Evolutionary conservation across 1,140 invertebrate species (phyloP).

Genomic region (Littorina saxatilis): DNA sequence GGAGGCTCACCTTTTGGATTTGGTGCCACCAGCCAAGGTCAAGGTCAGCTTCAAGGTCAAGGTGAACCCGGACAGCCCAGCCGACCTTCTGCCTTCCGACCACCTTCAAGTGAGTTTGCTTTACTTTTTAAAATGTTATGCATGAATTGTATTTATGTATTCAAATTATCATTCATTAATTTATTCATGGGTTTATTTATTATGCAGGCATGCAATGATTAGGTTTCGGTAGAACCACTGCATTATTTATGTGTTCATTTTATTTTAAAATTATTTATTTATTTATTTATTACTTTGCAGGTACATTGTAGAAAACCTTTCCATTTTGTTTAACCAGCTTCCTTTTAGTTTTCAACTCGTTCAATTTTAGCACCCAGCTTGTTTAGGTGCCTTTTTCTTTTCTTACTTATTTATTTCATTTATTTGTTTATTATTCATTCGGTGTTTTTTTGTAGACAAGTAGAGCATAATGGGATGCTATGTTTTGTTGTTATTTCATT

Average conservation of each 20-base stretch:
- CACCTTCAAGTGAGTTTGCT: constrained; percentile 12
- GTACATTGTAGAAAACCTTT: too few relatives aligned
- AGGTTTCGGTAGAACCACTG: not conserved
- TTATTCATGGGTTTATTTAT: not conserved
- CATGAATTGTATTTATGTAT: not conserved
- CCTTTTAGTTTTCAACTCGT: too few relatives aligned
- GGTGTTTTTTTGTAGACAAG: not conserved
- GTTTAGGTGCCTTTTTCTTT: too few relatives aligned
- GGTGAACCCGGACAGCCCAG: not conserved
- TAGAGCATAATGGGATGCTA: too few relatives aligned
- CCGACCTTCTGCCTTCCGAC: constrained; percentile 33
- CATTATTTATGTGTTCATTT: too few relatives aligned
- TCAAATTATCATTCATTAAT: too few relatives aligned
- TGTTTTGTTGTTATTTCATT: constrained; percentile 6
- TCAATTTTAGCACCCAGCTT: too few relatives aligned
- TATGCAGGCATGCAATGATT: not conserved
- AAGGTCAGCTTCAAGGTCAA: constrained; percentile 19
- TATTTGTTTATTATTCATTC: not conserved
- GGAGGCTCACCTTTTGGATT: not conserved
- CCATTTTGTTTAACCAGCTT: too few relatives aligned
- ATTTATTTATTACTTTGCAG: too few relatives aligned
- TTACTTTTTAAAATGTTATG: too few relatives aligned
- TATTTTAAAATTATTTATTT: too few relatives aligned
- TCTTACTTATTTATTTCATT: too few relatives aligned
- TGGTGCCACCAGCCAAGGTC: not conserved